These are phyloP conservation scores for Cabera pusaria DNA, from an alignment of 2,888 invertebrate genomes.

Conservation along the genomic window DNA sequence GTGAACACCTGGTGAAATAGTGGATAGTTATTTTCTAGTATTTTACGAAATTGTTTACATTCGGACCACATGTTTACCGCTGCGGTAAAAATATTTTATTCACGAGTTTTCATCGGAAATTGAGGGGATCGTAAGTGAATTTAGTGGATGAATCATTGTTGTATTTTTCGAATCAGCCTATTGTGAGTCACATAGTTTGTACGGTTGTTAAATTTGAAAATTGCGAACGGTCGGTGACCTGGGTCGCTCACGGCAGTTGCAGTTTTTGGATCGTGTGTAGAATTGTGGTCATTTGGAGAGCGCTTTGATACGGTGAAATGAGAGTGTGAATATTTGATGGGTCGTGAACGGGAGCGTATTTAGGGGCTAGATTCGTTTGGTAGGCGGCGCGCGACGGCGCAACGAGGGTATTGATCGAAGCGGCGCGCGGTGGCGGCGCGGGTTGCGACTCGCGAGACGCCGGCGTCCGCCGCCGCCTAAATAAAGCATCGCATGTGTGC, in stretches of 20 bases:
- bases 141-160: slow-evolving; percentile 5
- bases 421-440: slow-evolving; percentile 69
- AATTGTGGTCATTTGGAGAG: slow-evolving; percentile 37
- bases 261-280: slow-evolving; percentile 23
- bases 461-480: slow-evolving; percentile 79
- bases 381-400: slow-evolving; percentile 77
- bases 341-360: slow-evolving; percentile 67
- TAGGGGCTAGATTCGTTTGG: slow-evolving; percentile 72
- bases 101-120: slow-evolving; percentile 13
- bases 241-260: slow-evolving; percentile 1
- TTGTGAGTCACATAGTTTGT: slow-evolving; percentile 5
- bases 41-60: slow-evolving; percentile 68
- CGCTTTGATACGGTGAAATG: slow-evolving; percentile 69
- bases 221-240: slow-evolving; percentile 9
- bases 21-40: slow-evolving; percentile 27
- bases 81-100: slow-evolving; percentile 34
- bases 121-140: slow-evolving; percentile 12
- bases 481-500: slow-evolving; percentile 80
- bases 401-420: slow-evolving; percentile 80
- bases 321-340: slow-evolving; percentile 81
- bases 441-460: slow-evolving; percentile 75
- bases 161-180: background rate
- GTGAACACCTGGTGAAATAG: slow-evolving; percentile 26
- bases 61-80: slow-evolving; percentile 62
- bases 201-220: slow-evolving; percentile 7